Evolutionary conservation across 2,888 invertebrate genomes (phyloP).

Genomic region (Rhagophthalmus giganteus): DNA sequence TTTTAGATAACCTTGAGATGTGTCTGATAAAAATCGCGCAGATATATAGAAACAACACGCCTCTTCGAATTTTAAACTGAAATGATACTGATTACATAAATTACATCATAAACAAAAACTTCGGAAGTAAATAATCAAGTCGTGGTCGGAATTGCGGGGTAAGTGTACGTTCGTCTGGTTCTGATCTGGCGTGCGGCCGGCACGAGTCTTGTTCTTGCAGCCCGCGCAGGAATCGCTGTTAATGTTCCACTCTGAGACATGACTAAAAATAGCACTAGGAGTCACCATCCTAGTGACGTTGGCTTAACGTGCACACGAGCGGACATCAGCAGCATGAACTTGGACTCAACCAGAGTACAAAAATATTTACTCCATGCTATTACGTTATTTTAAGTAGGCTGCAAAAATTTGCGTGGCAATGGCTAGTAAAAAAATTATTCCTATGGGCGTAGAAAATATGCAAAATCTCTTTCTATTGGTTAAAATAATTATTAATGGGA

Average conservation of each 20-base stretch:
- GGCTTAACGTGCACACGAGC: conserved; percentile 24
- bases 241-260: conserved; percentile 19
- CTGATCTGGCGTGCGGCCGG: conserved; percentile 32
- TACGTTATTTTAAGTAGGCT: conserved; percentile 19
- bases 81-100: conserved; percentile 19
- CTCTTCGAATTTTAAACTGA: no score
- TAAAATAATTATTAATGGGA: conserved; percentile 23
- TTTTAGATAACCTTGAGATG: no score
- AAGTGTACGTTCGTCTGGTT: conserved; percentile 32
- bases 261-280: conserved; percentile 34
- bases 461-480: conserved; percentile 15
- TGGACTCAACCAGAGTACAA: conserved; percentile 18
- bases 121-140: conserved; percentile 30
- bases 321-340: conserved; percentile 15
- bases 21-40: no score
- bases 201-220: conserved; percentile 32
- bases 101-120: conserved; percentile 29
- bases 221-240: conserved; percentile 28
- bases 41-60: no score
- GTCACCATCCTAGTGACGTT: conserved; percentile 31
- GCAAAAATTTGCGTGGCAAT: conserved; percentile 27
- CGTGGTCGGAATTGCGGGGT: conserved; percentile 30
- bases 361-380: conserved; percentile 20
- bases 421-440: conserved; percentile 11
- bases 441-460: conserved; percentile 23